phyloP scores from a whole-genome alignment of 2,888 invertebrate genomes.

The Drosophila tripunctata region DNA sequence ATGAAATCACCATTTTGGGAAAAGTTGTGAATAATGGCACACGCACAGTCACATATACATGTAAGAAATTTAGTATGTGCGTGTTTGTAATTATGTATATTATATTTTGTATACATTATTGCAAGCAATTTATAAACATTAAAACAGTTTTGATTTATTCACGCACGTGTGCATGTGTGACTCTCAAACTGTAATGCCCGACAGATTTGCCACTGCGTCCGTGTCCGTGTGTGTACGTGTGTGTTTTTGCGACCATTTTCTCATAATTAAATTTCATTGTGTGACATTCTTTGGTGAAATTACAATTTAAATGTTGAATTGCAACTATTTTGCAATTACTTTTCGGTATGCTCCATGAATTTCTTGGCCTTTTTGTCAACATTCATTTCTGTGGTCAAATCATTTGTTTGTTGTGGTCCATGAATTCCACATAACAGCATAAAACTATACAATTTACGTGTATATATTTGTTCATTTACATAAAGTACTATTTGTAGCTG shows the following conservation, averaged over 20 bases:
- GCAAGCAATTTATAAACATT: conserved; percentile 28
- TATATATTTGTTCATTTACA: not conserved
- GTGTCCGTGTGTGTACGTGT: not conserved
- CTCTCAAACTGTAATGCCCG: conserved; percentile 1
- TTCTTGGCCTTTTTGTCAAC: conserved; percentile 14
- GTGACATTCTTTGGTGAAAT: conserved; percentile 63
- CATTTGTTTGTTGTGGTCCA: conserved; percentile 25
- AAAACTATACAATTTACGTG: not conserved
- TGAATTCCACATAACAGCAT: not conserved
- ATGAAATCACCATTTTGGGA: conserved; percentile 10
- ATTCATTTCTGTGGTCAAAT: conserved; percentile 24
- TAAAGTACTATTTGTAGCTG: not conserved
- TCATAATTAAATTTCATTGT: conserved; percentile 66
- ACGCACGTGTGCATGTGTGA: conserved; percentile 13
- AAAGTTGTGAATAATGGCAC: conserved; percentile 29
- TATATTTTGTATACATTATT: conserved; percentile 43
- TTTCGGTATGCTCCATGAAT: conserved; percentile 37
- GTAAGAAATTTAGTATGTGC: conserved; percentile 8
- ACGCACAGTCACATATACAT: not conserved
- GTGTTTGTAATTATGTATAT: conserved; percentile 33
- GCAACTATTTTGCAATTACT: conserved; percentile 62
- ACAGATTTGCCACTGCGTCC: conserved; percentile 17
- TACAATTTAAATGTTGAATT: conserved; percentile 45
- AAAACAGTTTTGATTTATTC: conserved; percentile 48
- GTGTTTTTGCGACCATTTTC: conserved; percentile 9